Evolutionary conservation across 2,113 vertebrate genomes (phyloP), one percentile per base, ranked within the genome.

Genomic region (Pangasianodon gigas): DNA sequence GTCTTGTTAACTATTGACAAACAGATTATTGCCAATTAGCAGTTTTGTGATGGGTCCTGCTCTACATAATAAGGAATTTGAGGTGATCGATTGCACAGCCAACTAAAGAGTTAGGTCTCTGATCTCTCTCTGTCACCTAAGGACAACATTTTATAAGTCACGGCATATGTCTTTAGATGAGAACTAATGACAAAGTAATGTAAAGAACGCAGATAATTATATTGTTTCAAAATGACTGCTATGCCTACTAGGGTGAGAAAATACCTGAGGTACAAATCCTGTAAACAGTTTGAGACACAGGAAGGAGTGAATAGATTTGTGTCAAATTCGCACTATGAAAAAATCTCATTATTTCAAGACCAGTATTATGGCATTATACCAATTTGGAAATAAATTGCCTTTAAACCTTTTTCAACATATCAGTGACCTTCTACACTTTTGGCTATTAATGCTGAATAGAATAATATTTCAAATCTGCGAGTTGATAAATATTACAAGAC

Each of bases 11-110:
- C 94, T 96, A 96, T 96, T 94, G 96, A 96, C 96, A 95, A 96
- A 96, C 94, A 95, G 95, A 96, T 96, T 96, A 96, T 96, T 96
- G 96, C 95, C 95, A 96, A 96, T 96, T 96, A 96, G 96, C 96
- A 96, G 93, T 96, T 96, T 95, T 96, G 94, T 95, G 94, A 95
- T 93, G 95, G 92, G 94, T 93, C 94, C 94, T 95, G 95, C 94
- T 95, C 93, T 95, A 96, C 96, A 96, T 96, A 96, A 96, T 96
- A 95, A 95, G 95, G 95, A 94, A 95, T 96, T 87, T 82, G 90
- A 93, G 54, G 37, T 86, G 93, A 95, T 96, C 95, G 32, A 96
- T 95, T 87, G 91, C 91, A 94, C 92, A 95, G 95, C 95, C 93
- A 94, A 96, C 95, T 94, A 94, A 94, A 92, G 93, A 93, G 93